Evolutionary conservation across 2,797 vertebrate species (phyloP).

Genomic region (Pagetopsis macropterus): DNA sequence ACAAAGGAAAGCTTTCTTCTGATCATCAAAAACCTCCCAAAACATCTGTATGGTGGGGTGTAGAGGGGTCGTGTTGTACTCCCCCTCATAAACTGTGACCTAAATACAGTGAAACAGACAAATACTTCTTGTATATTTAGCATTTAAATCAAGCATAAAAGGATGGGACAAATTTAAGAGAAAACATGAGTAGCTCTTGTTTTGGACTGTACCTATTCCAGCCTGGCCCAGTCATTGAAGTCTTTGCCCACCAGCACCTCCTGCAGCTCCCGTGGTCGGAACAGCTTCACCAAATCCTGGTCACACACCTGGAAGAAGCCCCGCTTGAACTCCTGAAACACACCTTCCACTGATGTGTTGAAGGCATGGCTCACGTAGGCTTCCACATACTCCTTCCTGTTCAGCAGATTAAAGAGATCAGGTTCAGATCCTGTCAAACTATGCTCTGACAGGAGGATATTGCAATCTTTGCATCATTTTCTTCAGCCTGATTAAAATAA

Average conservation of each 20-base stretch:
- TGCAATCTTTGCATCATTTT: background rate
- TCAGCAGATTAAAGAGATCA: background rate
- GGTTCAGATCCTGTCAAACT: no score
- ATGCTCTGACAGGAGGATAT: background rate
- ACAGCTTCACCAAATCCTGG: conserved; percentile 86
- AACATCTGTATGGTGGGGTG: conserved; percentile 90
- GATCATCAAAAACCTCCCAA: conserved; percentile 93
- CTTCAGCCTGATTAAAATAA: background rate
- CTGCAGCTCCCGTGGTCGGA: conserved; percentile 90
- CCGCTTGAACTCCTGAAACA: conserved; percentile 87
- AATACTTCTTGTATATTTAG: background rate
- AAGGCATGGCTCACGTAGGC: conserved; percentile 88
- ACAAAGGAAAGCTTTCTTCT: conserved; percentile 91
- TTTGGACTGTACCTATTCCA: conserved; percentile 85
- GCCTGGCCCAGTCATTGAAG: conserved; percentile 88
- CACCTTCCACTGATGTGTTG: conserved; percentile 86
- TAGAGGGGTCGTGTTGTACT: conserved; percentile 70
- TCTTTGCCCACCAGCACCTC: conserved; percentile 90
- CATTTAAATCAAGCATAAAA: background rate
- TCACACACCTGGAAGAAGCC: conserved; percentile 92
- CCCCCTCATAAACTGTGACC: conserved; percentile 88
- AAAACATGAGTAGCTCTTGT: background rate
- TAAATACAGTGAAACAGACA: conserved; percentile 54
- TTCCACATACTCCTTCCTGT: conserved; percentile 88
- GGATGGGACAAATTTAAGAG: background rate